Percentiles rank a stretch among this genome's conserved stretches.
These are phyloP conservation scores for Lepus timidus DNA, from an alignment of 2,113 vertebrate species.

Conservation along the genomic window DNA sequence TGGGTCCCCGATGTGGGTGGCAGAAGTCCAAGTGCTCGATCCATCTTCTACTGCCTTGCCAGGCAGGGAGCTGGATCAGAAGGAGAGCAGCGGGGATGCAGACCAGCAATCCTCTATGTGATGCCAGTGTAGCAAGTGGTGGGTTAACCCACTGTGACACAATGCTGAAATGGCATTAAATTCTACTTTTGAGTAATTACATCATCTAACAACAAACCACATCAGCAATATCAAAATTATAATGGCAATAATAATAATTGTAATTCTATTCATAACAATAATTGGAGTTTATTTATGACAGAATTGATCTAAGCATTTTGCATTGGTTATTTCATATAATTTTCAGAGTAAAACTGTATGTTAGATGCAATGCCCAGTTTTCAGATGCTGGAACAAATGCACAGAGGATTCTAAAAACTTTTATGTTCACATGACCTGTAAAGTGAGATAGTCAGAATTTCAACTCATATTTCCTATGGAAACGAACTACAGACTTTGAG, in stretches of 20 bases:
- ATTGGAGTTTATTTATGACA: neutral
- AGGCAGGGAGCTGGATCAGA: too few species aligned
- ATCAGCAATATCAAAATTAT: too few species aligned
- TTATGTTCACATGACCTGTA: neutral
- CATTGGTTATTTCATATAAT: neutral
- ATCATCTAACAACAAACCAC: neutral
- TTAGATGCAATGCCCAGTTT: neutral
- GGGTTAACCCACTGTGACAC: too few species aligned
- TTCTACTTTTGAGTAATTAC: neutral
- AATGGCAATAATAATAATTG: neutral
- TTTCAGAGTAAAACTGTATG: neutral
- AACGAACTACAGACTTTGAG: neutral
- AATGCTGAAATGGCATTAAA: neutral
- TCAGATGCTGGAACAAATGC: neutral
- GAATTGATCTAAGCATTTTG: slow-evolving; percentile 29
- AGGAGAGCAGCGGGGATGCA: too few species aligned
- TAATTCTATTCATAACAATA: neutral
- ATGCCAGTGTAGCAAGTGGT: too few species aligned
- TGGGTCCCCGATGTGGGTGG: too few species aligned
- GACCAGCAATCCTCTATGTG: too few species aligned
- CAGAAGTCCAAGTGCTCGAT: too few species aligned
- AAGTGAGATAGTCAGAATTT: neutral
- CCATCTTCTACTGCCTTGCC: too few species aligned
- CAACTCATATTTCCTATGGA: slow-evolving; percentile 4
- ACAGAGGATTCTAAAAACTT: neutral